Conservation (phyloP, 2,888 invertebrate genomes). For the Ennomos fuscantarius region DNA sequence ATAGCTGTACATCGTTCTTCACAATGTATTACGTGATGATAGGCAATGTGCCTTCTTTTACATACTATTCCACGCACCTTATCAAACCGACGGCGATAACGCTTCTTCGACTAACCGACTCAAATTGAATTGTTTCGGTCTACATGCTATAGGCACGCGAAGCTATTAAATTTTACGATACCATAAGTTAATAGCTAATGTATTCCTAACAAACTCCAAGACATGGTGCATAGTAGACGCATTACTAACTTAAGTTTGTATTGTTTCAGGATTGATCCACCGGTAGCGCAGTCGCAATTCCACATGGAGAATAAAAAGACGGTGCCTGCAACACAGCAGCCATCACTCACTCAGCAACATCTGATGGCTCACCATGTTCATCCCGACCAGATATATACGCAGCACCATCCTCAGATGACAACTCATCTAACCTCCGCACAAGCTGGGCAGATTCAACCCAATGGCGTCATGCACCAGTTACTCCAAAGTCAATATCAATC, state of each 20-base stretch:
- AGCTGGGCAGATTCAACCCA: conserved; percentile 76
- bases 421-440: conserved; percentile 71
- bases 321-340: conserved; percentile 83
- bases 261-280: conserved; percentile 89
- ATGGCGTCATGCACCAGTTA: conserved; percentile 84
- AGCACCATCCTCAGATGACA: conserved; percentile 74
- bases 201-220: neutral
- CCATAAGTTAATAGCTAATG: conserved; percentile 20
- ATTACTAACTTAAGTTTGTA: conserved; percentile 36
- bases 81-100: conserved; percentile 61
- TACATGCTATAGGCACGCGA: conserved; percentile 53
- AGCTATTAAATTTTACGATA: conserved; percentile 32
- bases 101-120: conserved; percentile 60
- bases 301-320: conserved; percentile 88
- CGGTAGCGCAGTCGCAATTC: conserved; percentile 85
- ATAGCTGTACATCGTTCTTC: conserved; percentile 2
- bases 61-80: conserved; percentile 42
- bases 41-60: conserved; percentile 14
- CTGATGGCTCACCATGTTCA: conserved; percentile 80
- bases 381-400: conserved; percentile 78
- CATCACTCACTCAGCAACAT: conserved; percentile 74
- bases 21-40: conserved; percentile 20
- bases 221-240: conserved; percentile 17
- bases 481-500: conserved; percentile 78
- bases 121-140: conserved; percentile 61